Evolutionary conservation across 35 echinoderm and acorn worm genomes (phyloP), one percentile per base, ranked within the genome.

Genomic region (Lytechinus variegatus): DNA sequence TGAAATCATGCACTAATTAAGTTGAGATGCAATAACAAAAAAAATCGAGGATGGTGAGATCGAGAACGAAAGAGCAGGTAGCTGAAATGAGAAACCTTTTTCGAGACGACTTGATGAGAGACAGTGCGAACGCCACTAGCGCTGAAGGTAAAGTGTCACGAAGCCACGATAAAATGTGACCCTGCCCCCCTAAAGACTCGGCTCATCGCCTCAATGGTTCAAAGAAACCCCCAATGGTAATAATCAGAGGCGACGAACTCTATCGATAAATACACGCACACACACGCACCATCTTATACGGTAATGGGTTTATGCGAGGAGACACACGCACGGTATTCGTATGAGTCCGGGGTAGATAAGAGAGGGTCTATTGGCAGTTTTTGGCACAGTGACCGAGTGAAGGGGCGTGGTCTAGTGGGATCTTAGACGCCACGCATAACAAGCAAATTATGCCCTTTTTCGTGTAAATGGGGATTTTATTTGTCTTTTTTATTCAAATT

Each of bases 381-480:
- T 10, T 93, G 92, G 92, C 92, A 93, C 92, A 93, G 92, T 93
- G 92, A 93, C 92, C 92, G 92, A 10, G 92, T 79, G 66, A 79
- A 57, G 92, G 54, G 92, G 92, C 92, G 92, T 93, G 92, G 92
- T 54, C 55, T 90, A 79, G 33, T 24, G 66, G 66, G 88, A 12
- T 14, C 52, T 90, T 52, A 90, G 88, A 44, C 9, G 88, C 28
- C 88, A 90, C 88, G 52, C 9, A 44, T 90, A 21, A 54, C 88
- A 0, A 28, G 4, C 88, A 44, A 44, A 44, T 44, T 44, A 1
- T 44, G 33, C 33, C 33, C 33, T 44, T 44, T 44, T 44, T 44
- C 33, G 33, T 44, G 33, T 44, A 44, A 44, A 44, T 44, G 33
- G 33, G 33, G 33, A 44, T 44, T 44, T 44, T 44, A 44, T 79